Evolutionary conservation across 2,113 vertebrate genomes (phyloP).

Genomic region (Apeltes quadracus): DNA sequence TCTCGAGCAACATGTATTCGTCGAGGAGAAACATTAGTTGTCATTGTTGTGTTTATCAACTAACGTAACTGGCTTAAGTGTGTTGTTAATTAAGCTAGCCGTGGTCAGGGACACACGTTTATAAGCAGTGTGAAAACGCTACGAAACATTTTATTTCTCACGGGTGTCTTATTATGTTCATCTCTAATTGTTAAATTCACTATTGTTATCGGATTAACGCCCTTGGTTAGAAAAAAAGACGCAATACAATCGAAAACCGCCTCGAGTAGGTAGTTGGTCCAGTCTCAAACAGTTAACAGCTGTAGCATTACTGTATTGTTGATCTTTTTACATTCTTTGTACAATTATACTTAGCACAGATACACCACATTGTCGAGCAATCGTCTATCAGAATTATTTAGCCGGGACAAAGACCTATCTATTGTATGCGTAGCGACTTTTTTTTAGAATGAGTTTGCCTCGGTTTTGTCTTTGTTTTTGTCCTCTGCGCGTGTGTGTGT

Average conservation of each 20-base stretch:
- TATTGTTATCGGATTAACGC: not conserved
- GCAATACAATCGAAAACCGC: not conserved
- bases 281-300: conserved; percentile 22
- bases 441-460: not conserved
- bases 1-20: not conserved
- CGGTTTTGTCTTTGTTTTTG: conserved; percentile 42
- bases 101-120: not conserved
- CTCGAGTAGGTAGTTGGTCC: not conserved
- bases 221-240: not conserved
- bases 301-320: conserved; percentile 44
- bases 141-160: not conserved
- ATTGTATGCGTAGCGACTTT: not conserved
- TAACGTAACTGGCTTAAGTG: conserved; percentile 9
- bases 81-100: conserved; percentile 41
- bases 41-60: conserved; percentile 22
- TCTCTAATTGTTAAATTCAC: not conserved
- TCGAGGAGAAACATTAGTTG: not conserved
- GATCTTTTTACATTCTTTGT: conserved; percentile 21
- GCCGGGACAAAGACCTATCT: not conserved
- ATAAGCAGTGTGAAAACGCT: not conserved
- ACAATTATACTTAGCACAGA: conserved; percentile 7
- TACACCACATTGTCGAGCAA: not conserved
- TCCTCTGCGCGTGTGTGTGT: conserved; percentile 24
- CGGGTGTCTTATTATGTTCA: not conserved
- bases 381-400: not conserved